These are phyloP conservation scores for Lasioglossum pauxillum DNA, from an alignment of 2,888 invertebrate genomes.

Conservation along the genomic window DNA sequence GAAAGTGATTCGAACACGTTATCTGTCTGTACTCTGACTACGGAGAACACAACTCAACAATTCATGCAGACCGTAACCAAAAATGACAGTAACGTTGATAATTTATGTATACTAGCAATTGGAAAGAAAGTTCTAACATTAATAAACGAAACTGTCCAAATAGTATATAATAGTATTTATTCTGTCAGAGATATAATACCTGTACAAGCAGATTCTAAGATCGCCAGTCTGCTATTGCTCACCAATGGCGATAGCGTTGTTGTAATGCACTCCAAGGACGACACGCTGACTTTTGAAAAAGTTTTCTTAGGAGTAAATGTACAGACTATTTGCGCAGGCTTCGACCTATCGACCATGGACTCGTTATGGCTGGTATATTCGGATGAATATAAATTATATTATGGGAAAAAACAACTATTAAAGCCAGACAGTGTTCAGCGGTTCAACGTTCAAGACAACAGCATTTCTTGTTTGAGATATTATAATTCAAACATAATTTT, in stretches of 20 bases:
- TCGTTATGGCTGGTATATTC: conserved; percentile 74
- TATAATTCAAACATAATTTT: conserved; percentile 71
- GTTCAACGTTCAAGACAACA: conserved; percentile 56
- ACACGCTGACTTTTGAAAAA: conserved; percentile 72
- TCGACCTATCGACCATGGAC: conserved; percentile 53
- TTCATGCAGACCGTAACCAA: conserved; percentile 61
- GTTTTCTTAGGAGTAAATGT: conserved; percentile 65
- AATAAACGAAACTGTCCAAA: conserved; percentile 54
- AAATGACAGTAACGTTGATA: conserved; percentile 24
- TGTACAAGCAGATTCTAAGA: conserved; percentile 60
- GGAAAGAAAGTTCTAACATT: conserved; percentile 71
- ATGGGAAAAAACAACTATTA: conserved; percentile 63
- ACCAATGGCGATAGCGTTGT: conserved; percentile 60
- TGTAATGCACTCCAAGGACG: conserved; percentile 64
- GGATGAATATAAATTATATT: conserved; percentile 66
- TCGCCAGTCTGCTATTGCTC: conserved; percentile 70
- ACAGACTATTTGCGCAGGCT: conserved; percentile 66
- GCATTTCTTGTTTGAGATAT: conserved; percentile 68
- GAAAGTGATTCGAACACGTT: conserved; percentile 32
- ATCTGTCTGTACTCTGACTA: conserved; percentile 55
- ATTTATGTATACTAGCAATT: conserved; percentile 74
- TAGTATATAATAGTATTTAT: conserved; percentile 70
- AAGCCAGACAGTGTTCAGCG: conserved; percentile 29
- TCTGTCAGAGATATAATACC: conserved; percentile 70
- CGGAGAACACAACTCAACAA: conserved; percentile 48